Evolutionary conservation across 2,888 invertebrate species (phyloP).

Genomic region (Caenorhabditis macrosperma): DNA sequence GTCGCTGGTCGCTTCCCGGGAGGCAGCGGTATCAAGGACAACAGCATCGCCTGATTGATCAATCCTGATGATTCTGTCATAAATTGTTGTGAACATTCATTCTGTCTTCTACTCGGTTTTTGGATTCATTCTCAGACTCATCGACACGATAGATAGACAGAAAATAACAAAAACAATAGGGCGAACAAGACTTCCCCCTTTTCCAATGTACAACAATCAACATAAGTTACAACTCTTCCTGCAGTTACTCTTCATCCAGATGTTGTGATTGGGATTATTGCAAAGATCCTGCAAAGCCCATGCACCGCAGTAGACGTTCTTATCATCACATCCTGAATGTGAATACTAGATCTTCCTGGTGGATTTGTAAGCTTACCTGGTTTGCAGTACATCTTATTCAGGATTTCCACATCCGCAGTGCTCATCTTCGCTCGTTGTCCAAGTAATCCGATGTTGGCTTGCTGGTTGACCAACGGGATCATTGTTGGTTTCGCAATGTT

Average conservation of each 20-base stretch:
- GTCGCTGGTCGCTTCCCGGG: constrained; percentile 54
- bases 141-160: background rate
- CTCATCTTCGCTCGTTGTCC: constrained; percentile 76
- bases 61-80: constrained; percentile 23
- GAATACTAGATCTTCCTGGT: background rate
- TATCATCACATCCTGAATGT: constrained; percentile 74
- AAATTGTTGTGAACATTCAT: constrained; percentile 46
- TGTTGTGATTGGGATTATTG: constrained; percentile 63
- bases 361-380: constrained; percentile 51
- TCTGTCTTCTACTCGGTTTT: constrained; percentile 5
- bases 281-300: constrained; percentile 76
- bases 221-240: constrained; percentile 76
- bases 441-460: constrained; percentile 68
- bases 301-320: constrained; percentile 77
- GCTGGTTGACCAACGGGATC: constrained; percentile 71
- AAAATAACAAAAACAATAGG: constrained; percentile 66
- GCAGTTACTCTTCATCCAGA: constrained; percentile 76
- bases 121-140: background rate
- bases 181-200: background rate
- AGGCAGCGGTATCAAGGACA: constrained; percentile 51
- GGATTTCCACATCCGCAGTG: constrained; percentile 71
- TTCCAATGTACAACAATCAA: constrained; percentile 28
- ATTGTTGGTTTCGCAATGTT: constrained; percentile 73
- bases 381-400: constrained; percentile 77
- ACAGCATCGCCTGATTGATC: constrained; percentile 50